These are phyloP conservation scores for Trichonephila clavipes DNA, from an alignment of 1,140 invertebrate genomes.

Conservation along the genomic window DNA sequence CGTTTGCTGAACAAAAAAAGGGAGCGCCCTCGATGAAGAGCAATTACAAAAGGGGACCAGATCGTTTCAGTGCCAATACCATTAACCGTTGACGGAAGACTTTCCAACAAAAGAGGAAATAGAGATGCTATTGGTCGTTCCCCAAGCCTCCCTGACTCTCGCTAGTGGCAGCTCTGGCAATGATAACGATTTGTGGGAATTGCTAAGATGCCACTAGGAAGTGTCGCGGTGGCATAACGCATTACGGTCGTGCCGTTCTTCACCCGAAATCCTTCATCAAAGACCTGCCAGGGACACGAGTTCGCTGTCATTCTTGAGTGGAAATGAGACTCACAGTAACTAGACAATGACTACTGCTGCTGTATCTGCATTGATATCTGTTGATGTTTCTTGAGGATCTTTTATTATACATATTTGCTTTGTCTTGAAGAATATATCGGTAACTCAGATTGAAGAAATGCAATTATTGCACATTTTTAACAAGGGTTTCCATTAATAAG, in stretches of 20 bases:
- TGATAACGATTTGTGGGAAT: conserved; percentile 73
- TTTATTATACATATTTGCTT: not conserved
- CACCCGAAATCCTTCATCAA: conserved; percentile 52
- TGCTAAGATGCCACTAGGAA: conserved; percentile 77
- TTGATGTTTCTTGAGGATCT: not conserved
- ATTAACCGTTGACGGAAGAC: not conserved
- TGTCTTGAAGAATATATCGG: conserved; percentile 3
- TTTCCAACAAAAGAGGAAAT: not conserved
- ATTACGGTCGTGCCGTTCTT: conserved; percentile 39
- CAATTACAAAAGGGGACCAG: not conserved
- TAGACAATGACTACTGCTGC: not conserved
- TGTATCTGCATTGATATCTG: not conserved
- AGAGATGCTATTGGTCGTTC: not conserved
- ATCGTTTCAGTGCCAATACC: not conserved
- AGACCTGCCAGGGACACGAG: not conserved
- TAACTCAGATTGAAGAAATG: too few relatives aligned
- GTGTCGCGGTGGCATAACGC: conserved; percentile 64
- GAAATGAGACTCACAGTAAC: not conserved
- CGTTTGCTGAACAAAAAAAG: too few relatives aligned
- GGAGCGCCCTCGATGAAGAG: not conserved
- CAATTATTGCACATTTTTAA: too few relatives aligned
- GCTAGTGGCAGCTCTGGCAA: conserved; percentile 76
- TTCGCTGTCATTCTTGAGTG: not conserved
- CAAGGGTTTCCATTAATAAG: too few relatives aligned
- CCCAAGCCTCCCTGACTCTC: conserved; percentile 44